These are phyloP conservation scores for Notoglanidium macrostoma DNA, from an alignment of 2,797 vertebrate genomes.

Conservation along the genomic window DNA sequence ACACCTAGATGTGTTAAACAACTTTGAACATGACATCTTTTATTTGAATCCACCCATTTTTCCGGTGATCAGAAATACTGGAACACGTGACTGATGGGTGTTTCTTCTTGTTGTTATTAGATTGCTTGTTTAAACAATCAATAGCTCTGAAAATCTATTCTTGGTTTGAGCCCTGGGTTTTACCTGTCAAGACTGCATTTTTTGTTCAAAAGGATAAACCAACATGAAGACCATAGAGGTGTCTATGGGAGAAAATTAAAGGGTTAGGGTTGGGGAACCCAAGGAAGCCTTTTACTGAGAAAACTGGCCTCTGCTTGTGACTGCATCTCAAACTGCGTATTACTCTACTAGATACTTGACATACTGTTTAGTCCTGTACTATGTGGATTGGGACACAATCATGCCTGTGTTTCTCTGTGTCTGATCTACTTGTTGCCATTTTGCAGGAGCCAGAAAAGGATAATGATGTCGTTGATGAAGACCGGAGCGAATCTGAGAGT, in stretches of 20 bases:
- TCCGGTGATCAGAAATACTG: neutral
- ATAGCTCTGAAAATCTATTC: neutral
- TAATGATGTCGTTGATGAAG: slow-evolving; percentile 73
- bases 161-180: neutral
- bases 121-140: neutral
- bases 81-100: neutral
- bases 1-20: neutral
- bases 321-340: neutral
- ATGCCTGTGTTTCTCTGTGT: neutral
- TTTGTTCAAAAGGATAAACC: neutral
- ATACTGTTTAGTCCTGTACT: neutral
- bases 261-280: too few relatives aligned
- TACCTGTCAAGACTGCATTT: neutral
- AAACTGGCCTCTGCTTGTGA: neutral
- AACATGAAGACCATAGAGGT: neutral
- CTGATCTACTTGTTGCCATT: neutral
- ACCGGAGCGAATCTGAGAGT: slow-evolving; percentile 73
- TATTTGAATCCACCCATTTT: neutral
- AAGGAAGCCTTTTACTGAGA: neutral
- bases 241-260: neutral
- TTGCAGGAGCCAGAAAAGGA: slow-evolving; percentile 66
- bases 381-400: neutral
- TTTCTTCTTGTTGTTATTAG: neutral
- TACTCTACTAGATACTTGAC: neutral
- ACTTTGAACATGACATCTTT: too few relatives aligned